A percentile compares a stretch with the other conserved stretches of the same genome.
These are phyloP conservation scores for Zapornia atra DNA, from an alignment of 2,113 vertebrate genomes.

Conservation along the genomic window DNA sequence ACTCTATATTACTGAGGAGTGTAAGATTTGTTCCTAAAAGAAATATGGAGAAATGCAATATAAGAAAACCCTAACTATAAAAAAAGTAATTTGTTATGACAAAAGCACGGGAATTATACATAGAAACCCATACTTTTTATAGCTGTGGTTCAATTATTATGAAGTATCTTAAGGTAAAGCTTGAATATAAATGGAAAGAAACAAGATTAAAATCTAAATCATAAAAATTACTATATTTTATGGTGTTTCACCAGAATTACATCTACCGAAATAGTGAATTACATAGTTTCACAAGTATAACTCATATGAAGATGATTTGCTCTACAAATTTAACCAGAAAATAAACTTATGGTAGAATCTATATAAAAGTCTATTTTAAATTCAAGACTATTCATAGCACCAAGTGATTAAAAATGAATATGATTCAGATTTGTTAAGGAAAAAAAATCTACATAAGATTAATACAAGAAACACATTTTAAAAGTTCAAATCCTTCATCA, in stretches of 20 bases:
- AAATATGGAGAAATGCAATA: not conserved
- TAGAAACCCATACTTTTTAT: not conserved
- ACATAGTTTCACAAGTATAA: not conserved
- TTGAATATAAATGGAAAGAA: not conserved
- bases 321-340: not conserved
- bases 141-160: constrained; percentile 10
- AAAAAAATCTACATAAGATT: not conserved
- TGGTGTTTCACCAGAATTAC: not conserved
- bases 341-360: not conserved
- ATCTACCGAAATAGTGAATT: not conserved
- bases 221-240: not conserved
- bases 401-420: not conserved
- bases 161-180: not conserved
- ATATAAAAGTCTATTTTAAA: not conserved
- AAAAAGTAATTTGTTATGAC: not conserved
- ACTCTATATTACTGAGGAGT: not conserved
- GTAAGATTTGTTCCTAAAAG: not conserved
- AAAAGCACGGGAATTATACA: not conserved
- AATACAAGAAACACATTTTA: not conserved
- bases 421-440: not conserved
- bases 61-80: not conserved
- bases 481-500: not conserved
- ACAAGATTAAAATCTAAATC: not conserved
- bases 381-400: not conserved
- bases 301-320: not conserved